These are phyloP conservation scores for Platysteira castanea DNA, from an alignment of 2,113 vertebrate genomes.

Conservation along the genomic window DNA sequence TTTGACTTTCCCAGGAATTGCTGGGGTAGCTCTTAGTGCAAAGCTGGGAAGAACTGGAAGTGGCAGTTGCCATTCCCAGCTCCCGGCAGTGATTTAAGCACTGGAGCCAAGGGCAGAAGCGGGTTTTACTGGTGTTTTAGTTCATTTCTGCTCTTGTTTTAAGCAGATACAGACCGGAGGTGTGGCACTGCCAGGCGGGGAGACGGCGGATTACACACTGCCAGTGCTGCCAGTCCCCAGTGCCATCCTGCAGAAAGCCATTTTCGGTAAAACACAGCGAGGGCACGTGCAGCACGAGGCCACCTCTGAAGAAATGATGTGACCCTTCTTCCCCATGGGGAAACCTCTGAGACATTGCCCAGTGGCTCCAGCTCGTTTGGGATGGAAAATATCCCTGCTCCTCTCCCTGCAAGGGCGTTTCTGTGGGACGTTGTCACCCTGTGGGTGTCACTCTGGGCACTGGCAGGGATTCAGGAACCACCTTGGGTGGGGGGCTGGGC, in stretches of 20 bases:
- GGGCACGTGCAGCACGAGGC: accelerated
- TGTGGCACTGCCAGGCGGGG: background rate
- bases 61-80: background rate
- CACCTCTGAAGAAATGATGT: accelerated
- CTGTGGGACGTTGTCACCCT: background rate
- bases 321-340: accelerated
- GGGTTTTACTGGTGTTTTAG: background rate
- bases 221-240: background rate
- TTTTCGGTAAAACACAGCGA: background rate
- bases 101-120: accelerated
- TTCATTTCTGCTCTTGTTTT: background rate
- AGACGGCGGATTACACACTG: accelerated
- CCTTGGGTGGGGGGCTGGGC: background rate
- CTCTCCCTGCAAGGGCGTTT: background rate
- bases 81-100: background rate
- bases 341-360: background rate
- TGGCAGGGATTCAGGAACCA: background rate
- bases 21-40: background rate
- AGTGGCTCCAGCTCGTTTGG: accelerated
- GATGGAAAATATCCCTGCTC: background rate
- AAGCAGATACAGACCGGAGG: accelerated
- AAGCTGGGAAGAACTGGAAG: background rate
- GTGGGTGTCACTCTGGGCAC: background rate
- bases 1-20: background rate
- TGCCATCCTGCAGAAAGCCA: background rate